These are phyloP conservation scores for Glyptemys insculpta DNA, from an alignment of 2,797 vertebrate species.

Conservation along the genomic window DNA sequence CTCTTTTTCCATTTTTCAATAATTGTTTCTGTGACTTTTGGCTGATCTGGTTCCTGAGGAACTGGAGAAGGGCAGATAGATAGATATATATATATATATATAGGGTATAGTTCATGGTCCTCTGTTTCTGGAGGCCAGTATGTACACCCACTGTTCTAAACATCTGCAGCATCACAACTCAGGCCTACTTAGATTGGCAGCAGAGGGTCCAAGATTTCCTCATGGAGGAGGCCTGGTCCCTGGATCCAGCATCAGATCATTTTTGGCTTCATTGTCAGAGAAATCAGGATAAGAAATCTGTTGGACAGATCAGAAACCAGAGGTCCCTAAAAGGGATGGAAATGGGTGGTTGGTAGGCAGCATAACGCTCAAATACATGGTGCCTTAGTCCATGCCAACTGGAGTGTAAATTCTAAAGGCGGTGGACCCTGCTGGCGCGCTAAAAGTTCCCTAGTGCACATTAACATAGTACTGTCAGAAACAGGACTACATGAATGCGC, in stretches of 20 bases:
- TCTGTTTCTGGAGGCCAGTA: constrained; percentile 19
- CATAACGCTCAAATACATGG: not conserved
- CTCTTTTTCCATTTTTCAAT: not conserved
- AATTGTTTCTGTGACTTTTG: not conserved
- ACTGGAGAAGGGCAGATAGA: not conserved
- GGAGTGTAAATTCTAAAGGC: not conserved
- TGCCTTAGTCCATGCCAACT: not conserved
- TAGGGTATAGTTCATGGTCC: not conserved
- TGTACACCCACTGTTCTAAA: constrained; percentile 14
- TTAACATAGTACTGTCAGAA: not conserved
- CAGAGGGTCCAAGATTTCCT: not conserved
- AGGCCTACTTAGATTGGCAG: not conserved
- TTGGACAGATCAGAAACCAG: not conserved
- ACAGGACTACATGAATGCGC: not conserved
- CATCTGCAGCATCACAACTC: constrained; percentile 36
- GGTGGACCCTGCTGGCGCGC: not conserved
- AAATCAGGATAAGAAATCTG: not conserved
- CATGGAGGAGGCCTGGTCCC: not conserved
- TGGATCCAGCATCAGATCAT: not conserved
- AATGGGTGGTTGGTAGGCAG: not conserved
- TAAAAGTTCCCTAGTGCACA: not conserved
- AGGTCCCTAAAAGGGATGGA: not conserved
- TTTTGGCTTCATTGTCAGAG: not conserved
- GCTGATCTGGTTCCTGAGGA: not conserved
- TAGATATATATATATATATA: no score